A percentile compares a stretch with the other conserved stretches of the same genome.
Evolutionary conservation across 2,888 invertebrate species (phyloP).

Genomic region (Noctua comes): DNA sequence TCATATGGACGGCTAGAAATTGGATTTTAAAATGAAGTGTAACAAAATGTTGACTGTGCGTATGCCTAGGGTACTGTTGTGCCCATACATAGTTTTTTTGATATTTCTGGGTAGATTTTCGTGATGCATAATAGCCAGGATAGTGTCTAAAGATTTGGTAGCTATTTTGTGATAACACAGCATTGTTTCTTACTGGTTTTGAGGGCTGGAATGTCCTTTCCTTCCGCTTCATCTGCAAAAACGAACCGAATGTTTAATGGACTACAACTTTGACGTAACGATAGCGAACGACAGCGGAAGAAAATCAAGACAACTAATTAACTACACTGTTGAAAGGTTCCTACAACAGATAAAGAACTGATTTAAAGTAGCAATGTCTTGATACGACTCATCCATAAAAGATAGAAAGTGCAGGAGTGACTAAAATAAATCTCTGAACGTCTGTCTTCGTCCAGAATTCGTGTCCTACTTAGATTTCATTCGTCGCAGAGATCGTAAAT

Average conservation of each 20-base stretch:
- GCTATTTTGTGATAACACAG: too few species aligned
- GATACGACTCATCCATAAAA: slow-evolving; percentile 30
- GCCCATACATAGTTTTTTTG: not conserved
- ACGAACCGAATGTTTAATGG: not conserved
- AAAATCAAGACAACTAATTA: not conserved
- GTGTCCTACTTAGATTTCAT: slow-evolving; percentile 22
- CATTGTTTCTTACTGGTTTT: too few species aligned
- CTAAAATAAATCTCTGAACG: slow-evolving; percentile 44
- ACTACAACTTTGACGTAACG: not conserved
- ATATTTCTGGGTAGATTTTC: not conserved
- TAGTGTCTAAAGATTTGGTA: too few species aligned
- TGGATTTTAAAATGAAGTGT: slow-evolving; percentile 45
- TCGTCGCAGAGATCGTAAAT: slow-evolving; percentile 47
- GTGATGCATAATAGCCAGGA: not conserved
- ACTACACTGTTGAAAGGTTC: not conserved
- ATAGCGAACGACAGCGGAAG: not conserved
- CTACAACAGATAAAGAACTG: not conserved
- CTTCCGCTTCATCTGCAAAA: not conserved
- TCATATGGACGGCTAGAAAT: slow-evolving; percentile 30
- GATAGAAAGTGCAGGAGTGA: slow-evolving; percentile 13
- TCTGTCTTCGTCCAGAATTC: slow-evolving; percentile 33
- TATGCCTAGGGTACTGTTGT: not conserved
- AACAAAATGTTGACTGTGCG: not conserved
- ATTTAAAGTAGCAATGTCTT: not conserved
- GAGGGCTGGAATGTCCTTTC: too few species aligned